Conservation (phyloP, 2,888 invertebrate species). For the Tipula helvola region DNA sequence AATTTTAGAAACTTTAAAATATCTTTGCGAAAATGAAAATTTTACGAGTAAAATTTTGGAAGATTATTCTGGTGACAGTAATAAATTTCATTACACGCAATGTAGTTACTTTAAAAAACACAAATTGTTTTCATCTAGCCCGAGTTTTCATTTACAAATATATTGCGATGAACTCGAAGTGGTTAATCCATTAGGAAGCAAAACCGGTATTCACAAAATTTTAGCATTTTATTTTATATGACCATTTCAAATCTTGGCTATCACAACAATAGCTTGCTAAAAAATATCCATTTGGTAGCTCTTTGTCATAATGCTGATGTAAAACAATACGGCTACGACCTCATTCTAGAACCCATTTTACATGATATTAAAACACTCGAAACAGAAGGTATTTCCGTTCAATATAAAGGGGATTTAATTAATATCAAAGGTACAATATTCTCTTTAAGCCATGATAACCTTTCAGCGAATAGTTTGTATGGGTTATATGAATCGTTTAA, state of each 20-base stretch:
- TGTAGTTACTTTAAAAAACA: neutral
- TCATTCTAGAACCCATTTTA: slow-evolving; percentile 14
- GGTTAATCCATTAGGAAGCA: slow-evolving; percentile 18
- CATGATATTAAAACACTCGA: slow-evolving; percentile 17
- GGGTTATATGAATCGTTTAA: neutral
- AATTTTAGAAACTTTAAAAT: neutral
- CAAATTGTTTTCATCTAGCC: neutral
- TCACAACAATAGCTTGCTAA: slow-evolving; percentile 12
- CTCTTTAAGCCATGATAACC: too few relatives aligned
- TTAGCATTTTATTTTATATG: slow-evolving; percentile 18
- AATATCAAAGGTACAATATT: too few relatives aligned
- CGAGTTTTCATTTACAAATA: slow-evolving; percentile 14
- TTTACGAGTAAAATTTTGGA: neutral
- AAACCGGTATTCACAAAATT: slow-evolving; percentile 19
- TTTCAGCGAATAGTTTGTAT: neutral
- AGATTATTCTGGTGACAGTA: neutral
- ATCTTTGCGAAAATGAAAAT: neutral
- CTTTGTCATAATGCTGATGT: neutral
- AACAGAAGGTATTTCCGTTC: too few relatives aligned
- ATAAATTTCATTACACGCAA: too few relatives aligned
- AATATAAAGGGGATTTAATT: too few relatives aligned
- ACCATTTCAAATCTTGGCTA: slow-evolving; percentile 15
- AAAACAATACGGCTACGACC: too few relatives aligned
- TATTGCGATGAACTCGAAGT: slow-evolving; percentile 19
- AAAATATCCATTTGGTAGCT: slow-evolving; percentile 16